Conservation (phyloP, 2,888 invertebrate species). For the Sarcophaga rosellei region DNA sequence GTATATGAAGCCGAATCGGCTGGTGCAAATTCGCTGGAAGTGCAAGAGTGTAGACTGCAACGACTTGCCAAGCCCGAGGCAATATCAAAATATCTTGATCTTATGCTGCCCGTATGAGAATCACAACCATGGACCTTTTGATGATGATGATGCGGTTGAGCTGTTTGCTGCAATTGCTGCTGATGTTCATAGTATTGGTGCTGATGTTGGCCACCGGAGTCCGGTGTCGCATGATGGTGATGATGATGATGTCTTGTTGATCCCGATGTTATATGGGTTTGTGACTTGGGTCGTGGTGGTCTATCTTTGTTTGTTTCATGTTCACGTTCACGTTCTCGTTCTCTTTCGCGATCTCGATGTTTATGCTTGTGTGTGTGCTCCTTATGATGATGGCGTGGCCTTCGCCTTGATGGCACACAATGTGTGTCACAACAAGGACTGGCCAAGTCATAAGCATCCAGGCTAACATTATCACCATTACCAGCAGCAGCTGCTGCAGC, state of each 20-base stretch:
- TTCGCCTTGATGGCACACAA: conserved; percentile 87
- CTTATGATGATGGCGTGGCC: conserved; percentile 83
- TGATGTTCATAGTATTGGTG: conserved; percentile 72
- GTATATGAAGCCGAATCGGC: conserved; percentile 91
- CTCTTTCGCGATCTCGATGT: conserved; percentile 83
- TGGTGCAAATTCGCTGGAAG: conserved; percentile 87
- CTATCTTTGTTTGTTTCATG: conserved; percentile 72
- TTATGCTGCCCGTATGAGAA: conserved; percentile 76
- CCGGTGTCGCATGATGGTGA: conserved; percentile 70
- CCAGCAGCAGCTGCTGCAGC: conserved; percentile 54
- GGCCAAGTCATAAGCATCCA: conserved; percentile 93
- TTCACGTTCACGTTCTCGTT: conserved; percentile 82
- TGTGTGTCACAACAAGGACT: conserved; percentile 93
- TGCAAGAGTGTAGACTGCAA: conserved; percentile 91
- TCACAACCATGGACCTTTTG: conserved; percentile 79
- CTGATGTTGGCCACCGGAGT: conserved; percentile 63
- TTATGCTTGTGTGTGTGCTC: conserved; percentile 85
- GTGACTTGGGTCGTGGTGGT: conserved; percentile 77
- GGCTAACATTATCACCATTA: conserved; percentile 88
- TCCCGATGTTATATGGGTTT: conserved; percentile 75
- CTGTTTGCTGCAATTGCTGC: conserved; percentile 75
- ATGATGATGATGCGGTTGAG: conserved; percentile 75
- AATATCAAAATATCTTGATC: conserved; percentile 85
- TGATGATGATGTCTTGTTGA: conserved; percentile 73
- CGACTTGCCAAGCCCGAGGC: conserved; percentile 88